Evolutionary conservation across 1,140 invertebrate genomes (phyloP).

Genomic region (Pseudomyrmex pallidus): DNA sequence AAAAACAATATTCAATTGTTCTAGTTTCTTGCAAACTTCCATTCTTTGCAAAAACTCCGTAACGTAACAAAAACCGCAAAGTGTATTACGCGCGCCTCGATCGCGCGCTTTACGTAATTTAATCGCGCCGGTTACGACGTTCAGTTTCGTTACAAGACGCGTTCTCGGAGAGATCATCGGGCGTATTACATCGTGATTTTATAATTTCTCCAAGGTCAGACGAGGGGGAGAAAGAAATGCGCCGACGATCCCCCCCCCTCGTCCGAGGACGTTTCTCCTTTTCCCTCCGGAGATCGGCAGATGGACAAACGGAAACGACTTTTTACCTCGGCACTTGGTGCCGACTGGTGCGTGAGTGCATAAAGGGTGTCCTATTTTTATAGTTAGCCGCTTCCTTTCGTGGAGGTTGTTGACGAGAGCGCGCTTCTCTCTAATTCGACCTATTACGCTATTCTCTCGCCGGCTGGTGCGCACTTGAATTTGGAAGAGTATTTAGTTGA

Average conservation of each 20-base stretch:
- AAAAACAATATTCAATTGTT: background rate
- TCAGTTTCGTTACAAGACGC: slow-evolving; percentile 24
- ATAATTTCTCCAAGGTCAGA: slow-evolving; percentile 48
- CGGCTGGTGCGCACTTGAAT: background rate
- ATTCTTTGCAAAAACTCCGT: background rate
- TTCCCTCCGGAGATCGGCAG: slow-evolving; percentile 66
- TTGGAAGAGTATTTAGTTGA: background rate
- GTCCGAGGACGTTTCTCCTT: slow-evolving; percentile 36
- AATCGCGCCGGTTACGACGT: slow-evolving; percentile 11
- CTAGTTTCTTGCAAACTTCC: background rate
- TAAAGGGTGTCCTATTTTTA: slow-evolving; percentile 70
- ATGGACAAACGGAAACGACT: slow-evolving; percentile 76
- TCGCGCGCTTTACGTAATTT: slow-evolving; percentile 28
- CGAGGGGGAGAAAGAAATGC: slow-evolving; percentile 14
- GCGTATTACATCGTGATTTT: background rate
- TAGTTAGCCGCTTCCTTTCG: slow-evolving; percentile 54
- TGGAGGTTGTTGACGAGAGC: slow-evolving; percentile 3
- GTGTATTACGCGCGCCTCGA: background rate
- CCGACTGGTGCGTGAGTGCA: slow-evolving; percentile 70
- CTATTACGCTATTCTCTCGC: slow-evolving; percentile 22
- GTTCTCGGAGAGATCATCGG: background rate
- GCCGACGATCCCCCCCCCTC: background rate
- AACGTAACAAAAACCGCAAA: slow-evolving; percentile 20
- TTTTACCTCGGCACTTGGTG: slow-evolving; percentile 74
- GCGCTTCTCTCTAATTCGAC: slow-evolving; percentile 24